Base-by-base conservation (phyloP, 2,113 vertebrate genomes). In the Noturus placidus region DNA sequence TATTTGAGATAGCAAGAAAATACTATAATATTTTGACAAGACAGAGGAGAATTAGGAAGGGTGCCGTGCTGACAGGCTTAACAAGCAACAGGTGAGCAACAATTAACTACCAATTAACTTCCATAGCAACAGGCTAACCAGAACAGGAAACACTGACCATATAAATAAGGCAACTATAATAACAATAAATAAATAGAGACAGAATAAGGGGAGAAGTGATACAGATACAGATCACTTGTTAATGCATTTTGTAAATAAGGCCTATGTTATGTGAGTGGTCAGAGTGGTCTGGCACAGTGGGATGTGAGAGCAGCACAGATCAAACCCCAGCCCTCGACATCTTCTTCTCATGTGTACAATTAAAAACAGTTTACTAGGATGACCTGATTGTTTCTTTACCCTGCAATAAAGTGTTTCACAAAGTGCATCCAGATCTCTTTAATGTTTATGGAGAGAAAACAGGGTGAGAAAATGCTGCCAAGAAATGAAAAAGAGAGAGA, bases 381-480 rank as follows among this genome's bases (percentile, higher is more conserved):
- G 56, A 35, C 79, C 13, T 42, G 56, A 82, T 61, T 61, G 79
- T 61, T 82, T 61, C 20, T 61, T 82, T 61, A 61, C 79, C 79
- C 20, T 8, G 22, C 79, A 82, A 38, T 82, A 82, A 61, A 61
- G 35, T 13, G 56, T 61, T 82, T 82, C 56, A 82, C 79, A 61
- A 82, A 59, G 56, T 42, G 56, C 56, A 82, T 59, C 56, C 56
- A 82, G 56, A 61, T 61, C 57, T 82, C 79, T 82, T 61, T 61
- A 82, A 82, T 82, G 56, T 82, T 82, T 82, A 82, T 82, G 11
- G 79, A 57, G 15, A 80, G 30, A 38, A 82, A 82, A 42, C 79
- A 42, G 20, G 13, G 33, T 38, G 33, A 82, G 57, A 2, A 38
- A 82, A 82, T 35, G 30, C 30, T 57, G 78, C n/a, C 54, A 57